Base-by-base conservation (phyloP, 2,797 vertebrate species). In the Thripadectes ignobilis region DNA sequence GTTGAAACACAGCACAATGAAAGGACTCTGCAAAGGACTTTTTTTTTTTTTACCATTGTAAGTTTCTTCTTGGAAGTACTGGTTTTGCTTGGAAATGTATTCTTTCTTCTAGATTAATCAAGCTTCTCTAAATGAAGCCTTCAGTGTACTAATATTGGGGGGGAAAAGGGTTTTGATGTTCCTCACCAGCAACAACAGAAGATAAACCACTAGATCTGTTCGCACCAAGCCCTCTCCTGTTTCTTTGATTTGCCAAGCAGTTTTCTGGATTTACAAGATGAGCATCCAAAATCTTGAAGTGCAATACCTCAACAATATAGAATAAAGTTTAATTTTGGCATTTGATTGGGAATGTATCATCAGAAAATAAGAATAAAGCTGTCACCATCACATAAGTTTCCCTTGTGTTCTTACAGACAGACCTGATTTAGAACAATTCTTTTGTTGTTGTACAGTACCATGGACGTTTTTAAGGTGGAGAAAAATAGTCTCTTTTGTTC, bases 1-100 rank as follows among this genome's bases (percentile, higher is more conserved):
- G 62, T 45, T 75, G 39, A 48, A 95, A 55, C 43, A 88, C 24
- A 58, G 54, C 55, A 67, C 7, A 86, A 78, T 75, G 16, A 90
- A 95, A 76, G 14, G 4, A 63, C 7, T 87, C 46, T 83, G 85
- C 66, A 75, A 81, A 83, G 27, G 38, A 43, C 22, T 21, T 41
- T 58, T 54, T 19, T 66, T 58, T 58, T 81, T 49, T 81, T 49
- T 61, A 46, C 21, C 23, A 46, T 21, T 30, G 0, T 26, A 84
- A 43, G 27, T 73, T 92, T 72, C 49, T 46, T 75, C 49, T 81
- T 68, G 43, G 24, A 75, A 78, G 14, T 23, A 29, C 21, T 69
- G 13, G 1, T 32, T 78, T 63, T 85, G 17, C 38, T 74, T 81
- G 63, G 27, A 81, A 93, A 66, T 16, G 3, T 27, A 88, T 68